phyloP scores from a whole-genome alignment of 64 coral and sea anemone species.

The Stichodactyla helianthus region DNA sequence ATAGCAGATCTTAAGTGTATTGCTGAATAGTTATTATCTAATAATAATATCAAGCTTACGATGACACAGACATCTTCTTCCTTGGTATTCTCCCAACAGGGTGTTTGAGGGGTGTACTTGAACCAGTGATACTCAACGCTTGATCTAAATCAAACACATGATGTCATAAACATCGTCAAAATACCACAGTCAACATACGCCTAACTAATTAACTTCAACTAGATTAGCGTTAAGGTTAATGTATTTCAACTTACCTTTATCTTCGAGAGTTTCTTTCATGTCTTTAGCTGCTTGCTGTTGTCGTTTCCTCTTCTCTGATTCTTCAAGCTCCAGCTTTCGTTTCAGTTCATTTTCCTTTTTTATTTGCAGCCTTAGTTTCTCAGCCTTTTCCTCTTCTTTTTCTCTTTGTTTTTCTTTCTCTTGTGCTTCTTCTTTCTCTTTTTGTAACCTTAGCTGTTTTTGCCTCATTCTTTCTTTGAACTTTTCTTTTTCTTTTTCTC shows the following conservation, averaged over 20 bases:
- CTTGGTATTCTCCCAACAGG: constrained; percentile 52
- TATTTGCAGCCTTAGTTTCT: constrained; percentile 23
- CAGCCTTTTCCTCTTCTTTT: constrained; percentile 25
- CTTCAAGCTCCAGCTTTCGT: constrained; percentile 33
- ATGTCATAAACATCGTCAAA: not conserved
- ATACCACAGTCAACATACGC: not conserved
- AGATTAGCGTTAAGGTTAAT: no score
- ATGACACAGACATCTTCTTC: constrained; percentile 63
- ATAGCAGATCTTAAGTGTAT: no score
- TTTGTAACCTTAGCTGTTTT: constrained; percentile 43
- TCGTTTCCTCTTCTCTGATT: constrained; percentile 29
- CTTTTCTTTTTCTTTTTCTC: constrained; percentile 59
- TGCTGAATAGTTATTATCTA: no score
- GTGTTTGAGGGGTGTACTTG: constrained; percentile 54
- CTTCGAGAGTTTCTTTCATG: constrained; percentile 28
- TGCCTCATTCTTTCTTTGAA: constrained; percentile 64
- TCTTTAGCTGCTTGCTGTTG: constrained; percentile 30
- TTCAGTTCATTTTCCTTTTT: constrained; percentile 51
- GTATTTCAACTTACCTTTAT: not conserved
- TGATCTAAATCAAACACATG: not conserved
- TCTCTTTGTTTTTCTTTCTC: constrained; percentile 38
- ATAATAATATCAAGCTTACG: constrained; percentile 46
- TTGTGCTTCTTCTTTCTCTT: constrained; percentile 30
- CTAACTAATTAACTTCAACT: no score
- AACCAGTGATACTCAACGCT: constrained; percentile 72